Base-by-base conservation (phyloP, 2,113 vertebrate species). In the Bubo scandiacus region DNA sequence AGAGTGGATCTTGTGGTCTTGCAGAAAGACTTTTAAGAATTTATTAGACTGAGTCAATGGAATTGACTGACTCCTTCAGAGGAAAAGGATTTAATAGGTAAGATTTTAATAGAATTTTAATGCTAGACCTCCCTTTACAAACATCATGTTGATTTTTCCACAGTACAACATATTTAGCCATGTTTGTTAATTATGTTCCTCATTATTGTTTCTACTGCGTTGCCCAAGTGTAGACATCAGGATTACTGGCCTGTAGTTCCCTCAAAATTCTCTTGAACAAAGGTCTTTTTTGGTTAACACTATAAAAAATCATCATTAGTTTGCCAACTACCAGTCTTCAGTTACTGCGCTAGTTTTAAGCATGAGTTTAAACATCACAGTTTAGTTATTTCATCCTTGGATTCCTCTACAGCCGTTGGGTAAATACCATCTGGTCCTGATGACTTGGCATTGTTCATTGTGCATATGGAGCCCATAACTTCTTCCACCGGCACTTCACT, bases 381-480 rank as follows among this genome's bases (percentile, higher is more conserved):
- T 22, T 83, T 65, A 75, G 43, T 78, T 81, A 74, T 91, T 88
- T 75, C 47, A 27, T 91, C 73, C 45, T 61, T 84, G 70, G 51
- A 67, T 91, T 67, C 57, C 26, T 63, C 83, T 63, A 36, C 29
- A 40, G 70, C n/a, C 5, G 0, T 40, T 91, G 83, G 65, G 83
- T 89, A 75, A 91, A 81, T 74, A 66, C 47, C 65, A 71, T 96
- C 88, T 89, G 77, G 29, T 94, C 52, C 52, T 67, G 61, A 71
- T 19, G 34, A 38, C 40, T 84, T 87, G 68, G 73, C 61, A 47
- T 85, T 92, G 81, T 75, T 91, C 47, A 2, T 10, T 30, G 57
- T 72, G 84, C 73, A 61, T 91, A 92, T 89, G 94, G 89, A 95
- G 83, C 61, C 86, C 81, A 87, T 84, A 94, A 59, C 61, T 61